These are phyloP conservation scores for Heliconius nattereri DNA, from an alignment of 1,140 invertebrate species.

Conservation along the genomic window DNA sequence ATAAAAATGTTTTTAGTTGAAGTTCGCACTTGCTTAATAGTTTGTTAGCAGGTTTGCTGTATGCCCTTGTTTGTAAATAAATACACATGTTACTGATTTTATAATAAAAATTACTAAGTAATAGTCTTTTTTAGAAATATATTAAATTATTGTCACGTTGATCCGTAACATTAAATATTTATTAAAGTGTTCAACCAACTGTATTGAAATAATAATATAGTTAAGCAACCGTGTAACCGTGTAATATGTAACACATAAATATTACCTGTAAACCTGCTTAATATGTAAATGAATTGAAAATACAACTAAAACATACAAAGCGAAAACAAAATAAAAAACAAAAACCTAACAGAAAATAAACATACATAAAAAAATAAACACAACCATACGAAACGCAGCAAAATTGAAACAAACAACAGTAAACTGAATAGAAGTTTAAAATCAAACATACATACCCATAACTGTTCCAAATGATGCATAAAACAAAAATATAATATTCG, in stretches of 20 bases:
- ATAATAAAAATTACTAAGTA: too few relatives aligned
- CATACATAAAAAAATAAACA: neutral
- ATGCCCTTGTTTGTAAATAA: too few relatives aligned
- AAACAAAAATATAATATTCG: slow-evolving; percentile 45
- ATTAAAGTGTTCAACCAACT: neutral
- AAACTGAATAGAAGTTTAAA: slow-evolving; percentile 33
- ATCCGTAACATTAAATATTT: too few relatives aligned
- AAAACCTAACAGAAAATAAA: slow-evolving; percentile 9
- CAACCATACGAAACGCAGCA: slow-evolving; percentile 17
- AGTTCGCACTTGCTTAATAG: too few relatives aligned
- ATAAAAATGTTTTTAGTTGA: too few relatives aligned
- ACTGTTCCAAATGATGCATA: slow-evolving; percentile 64
- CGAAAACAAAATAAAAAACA: neutral
- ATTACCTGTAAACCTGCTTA: neutral
- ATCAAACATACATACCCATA: slow-evolving; percentile 67
- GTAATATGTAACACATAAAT: neutral
- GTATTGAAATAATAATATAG: neutral
- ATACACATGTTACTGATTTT: too few relatives aligned
- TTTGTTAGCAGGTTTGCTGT: too few relatives aligned
- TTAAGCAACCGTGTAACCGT: neutral
- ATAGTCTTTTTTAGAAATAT: too few relatives aligned
- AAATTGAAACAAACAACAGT: slow-evolving; percentile 9
- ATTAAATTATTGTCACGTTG: too few relatives aligned
- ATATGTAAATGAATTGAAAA: slow-evolving; percentile 14
- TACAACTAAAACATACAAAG: slow-evolving; percentile 16